Base-by-base conservation (phyloP, 2,888 invertebrate species). In the Heliconius ethilla region DNA sequence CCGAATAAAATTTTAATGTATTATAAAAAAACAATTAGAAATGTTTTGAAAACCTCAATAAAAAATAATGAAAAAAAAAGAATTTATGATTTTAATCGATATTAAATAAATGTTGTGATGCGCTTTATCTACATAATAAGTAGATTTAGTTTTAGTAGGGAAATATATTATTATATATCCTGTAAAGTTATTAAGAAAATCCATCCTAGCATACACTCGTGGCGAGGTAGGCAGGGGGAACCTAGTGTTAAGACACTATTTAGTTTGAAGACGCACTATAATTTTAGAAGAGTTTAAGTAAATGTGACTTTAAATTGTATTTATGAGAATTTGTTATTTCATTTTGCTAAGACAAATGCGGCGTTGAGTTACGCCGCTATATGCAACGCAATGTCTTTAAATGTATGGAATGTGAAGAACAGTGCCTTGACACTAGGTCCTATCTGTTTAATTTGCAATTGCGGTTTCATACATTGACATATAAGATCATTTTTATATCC, bases 81-180 rank as follows among this genome's bases (percentile, higher is more conserved):
- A 45, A 33, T 75, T 27, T 45, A 45, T 45, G 13, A 22, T 51
- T 51, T 27, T 51, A 29, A 66, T 66, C 29, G 18, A 11, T 75
- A 65, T 40, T 33, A 65, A 51, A 66, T 75, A 66, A 75, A 51
- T 75, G 75, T 75, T 75, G 75, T 75, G 75, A 75, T 75, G 66
- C 66, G 75, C 75, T 75, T 66, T 51, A 66, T 72, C 37, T 55
- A 55, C 33, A 59, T n/a, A 72, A 27, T 63, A 63, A 15, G 7
- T 63, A 63, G 40, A 45, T n/a, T 27, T 72, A 72, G 72, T 29
- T n/a, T 29, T 25, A 72, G 13, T 59, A n/a, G 55, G n/a, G 59
- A 11, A 59, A 72, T 33, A 9, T 55, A 9, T 29, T 59, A 59
- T 72, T 29, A 22, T 22, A n/a, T 72, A 55, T 70, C 55, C 29